These are phyloP conservation scores for Cassiopea xamachana DNA, from an alignment of 30 jellyfish, hydroid and myxozoan genomes.

Conservation along the genomic window DNA sequence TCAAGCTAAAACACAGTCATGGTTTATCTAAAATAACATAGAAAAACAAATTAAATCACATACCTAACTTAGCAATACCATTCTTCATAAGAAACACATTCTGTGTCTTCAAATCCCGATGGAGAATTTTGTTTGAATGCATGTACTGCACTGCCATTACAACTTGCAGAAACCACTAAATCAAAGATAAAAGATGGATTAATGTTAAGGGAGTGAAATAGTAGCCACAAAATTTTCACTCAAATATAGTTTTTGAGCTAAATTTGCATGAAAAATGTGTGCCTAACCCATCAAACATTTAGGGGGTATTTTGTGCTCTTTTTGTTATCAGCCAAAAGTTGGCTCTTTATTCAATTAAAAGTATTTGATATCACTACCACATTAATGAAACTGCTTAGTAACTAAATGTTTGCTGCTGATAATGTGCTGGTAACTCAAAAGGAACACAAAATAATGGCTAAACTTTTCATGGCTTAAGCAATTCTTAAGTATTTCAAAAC, in stretches of 20 bases:
- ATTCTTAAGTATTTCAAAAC: too few relatives aligned
- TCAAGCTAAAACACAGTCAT: too few relatives aligned
- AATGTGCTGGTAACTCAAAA: neutral
- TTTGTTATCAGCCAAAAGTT: too few relatives aligned
- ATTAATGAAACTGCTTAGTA: too few relatives aligned
- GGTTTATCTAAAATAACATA: neutral
- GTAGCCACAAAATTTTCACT: neutral
- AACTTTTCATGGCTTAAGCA: neutral
- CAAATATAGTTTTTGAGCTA: too few relatives aligned
- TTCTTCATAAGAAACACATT: conserved; percentile 83
- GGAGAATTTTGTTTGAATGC: conserved; percentile 90
- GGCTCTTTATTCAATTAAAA: too few relatives aligned
- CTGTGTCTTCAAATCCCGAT: conserved; percentile 86
- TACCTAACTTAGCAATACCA: conserved; percentile 88
- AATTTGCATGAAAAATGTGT: too few relatives aligned
- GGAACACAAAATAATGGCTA: neutral
- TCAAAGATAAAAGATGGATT: neutral
- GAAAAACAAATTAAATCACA: neutral
- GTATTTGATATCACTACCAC: too few relatives aligned
- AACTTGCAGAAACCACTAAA: conserved; percentile 93
- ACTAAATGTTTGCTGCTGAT: too few relatives aligned
- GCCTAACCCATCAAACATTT: too few relatives aligned
- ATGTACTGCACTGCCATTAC: conserved; percentile 91
- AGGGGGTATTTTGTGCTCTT: too few relatives aligned
- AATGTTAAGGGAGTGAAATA: neutral